Percentiles rank a stretch among this genome's conserved stretches.
These are phyloP conservation scores for Ectobius pallidus DNA, from an alignment of 2,888 invertebrate species.

Conservation along the genomic window DNA sequence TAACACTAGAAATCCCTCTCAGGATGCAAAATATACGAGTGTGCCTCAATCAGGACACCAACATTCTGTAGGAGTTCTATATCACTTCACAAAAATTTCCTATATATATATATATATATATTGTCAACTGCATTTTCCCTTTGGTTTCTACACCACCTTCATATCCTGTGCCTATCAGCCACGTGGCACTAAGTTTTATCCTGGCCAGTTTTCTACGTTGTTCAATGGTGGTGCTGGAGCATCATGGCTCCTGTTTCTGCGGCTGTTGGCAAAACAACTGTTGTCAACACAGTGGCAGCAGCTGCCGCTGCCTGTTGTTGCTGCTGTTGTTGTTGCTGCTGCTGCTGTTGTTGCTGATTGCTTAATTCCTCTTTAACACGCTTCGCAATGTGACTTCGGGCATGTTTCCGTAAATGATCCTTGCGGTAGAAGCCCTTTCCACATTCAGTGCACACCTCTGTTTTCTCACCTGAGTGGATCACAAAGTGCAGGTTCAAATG, in stretches of 20 bases:
- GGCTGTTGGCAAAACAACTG: slow-evolving; percentile 61
- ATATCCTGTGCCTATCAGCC: not conserved
- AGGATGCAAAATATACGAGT: too few species aligned
- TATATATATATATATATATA: too few species aligned
- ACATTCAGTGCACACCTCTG: slow-evolving; percentile 79
- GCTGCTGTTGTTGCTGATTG: slow-evolving; percentile 55
- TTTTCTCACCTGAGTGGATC: slow-evolving; percentile 84
- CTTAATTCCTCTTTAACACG: slow-evolving; percentile 70
- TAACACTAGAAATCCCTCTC: too few species aligned
- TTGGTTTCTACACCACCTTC: slow-evolving; percentile 1
- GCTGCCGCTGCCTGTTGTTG: slow-evolving; percentile 46
- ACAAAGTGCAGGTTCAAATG: slow-evolving; percentile 83
- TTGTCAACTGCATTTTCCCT: too few species aligned
- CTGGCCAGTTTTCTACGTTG: slow-evolving; percentile 9
- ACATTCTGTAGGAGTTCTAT: too few species aligned
- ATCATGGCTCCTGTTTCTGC: slow-evolving; percentile 58
- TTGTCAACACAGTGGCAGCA: slow-evolving; percentile 50
- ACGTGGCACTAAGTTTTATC: not conserved
- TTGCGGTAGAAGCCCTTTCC: slow-evolving; percentile 71
- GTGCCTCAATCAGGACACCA: too few species aligned
- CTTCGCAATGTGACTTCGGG: slow-evolving; percentile 77
- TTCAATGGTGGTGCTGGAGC: slow-evolving; percentile 52
- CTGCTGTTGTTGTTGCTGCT: slow-evolving; percentile 49
- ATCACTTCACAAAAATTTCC: too few species aligned
- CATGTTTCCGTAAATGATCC: slow-evolving; percentile 81